These are phyloP conservation scores for Otocyon megalotis DNA, from an alignment of 2,113 vertebrate genomes.

Conservation along the genomic window DNA sequence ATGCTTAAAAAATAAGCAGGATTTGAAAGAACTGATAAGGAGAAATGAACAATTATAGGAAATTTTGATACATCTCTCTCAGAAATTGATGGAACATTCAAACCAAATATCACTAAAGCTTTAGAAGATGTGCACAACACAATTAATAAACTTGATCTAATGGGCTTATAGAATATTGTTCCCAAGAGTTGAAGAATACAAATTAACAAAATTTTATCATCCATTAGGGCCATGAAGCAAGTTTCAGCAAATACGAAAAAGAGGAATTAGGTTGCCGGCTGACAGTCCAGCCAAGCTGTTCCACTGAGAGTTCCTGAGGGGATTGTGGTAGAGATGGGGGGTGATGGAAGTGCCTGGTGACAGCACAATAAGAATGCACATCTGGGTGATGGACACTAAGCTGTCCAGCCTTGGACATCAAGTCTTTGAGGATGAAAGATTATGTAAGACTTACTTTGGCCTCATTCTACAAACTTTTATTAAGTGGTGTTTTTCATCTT, in stretches of 20 bases:
- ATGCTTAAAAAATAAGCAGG: slow-evolving; percentile 25
- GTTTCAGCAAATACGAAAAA: neutral
- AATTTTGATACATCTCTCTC: neutral
- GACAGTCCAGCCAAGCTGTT: neutral
- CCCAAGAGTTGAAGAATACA: neutral
- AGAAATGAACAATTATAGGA: neutral
- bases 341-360: too few relatives aligned
- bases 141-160: neutral
- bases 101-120: neutral
- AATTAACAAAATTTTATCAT: neutral
- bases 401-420: neutral
- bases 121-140: neutral
- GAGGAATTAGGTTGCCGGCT: neutral
- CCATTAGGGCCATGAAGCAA: neutral
- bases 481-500: neutral
- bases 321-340: too few relatives aligned
- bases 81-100: neutral
- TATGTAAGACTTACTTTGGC: neutral
- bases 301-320: neutral
- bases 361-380: neutral
- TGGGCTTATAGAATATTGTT: neutral
- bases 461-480: neutral
- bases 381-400: neutral
- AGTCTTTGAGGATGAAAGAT: neutral
- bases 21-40: neutral